phyloP scores from a whole-genome alignment of 2,113 vertebrate species.

The Myiopsitta monachus region DNA sequence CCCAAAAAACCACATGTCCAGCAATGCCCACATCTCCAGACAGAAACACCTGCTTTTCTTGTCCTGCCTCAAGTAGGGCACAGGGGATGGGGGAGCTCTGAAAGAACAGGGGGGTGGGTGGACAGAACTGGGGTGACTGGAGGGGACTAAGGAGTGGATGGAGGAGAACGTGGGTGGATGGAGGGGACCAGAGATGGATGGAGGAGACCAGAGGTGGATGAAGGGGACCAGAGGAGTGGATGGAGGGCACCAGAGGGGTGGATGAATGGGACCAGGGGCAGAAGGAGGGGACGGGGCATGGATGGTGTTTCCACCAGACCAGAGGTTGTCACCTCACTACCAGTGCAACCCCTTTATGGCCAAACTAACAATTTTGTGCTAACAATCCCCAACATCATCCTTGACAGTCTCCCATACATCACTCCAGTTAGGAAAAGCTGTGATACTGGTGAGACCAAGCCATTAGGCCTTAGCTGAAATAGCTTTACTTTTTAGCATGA shows the following conservation, averaged over 20 bases:
- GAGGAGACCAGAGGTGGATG: too few relatives aligned
- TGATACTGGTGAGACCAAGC: fast-evolving
- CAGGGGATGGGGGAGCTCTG: fast-evolving
- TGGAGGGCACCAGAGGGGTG: too few relatives aligned
- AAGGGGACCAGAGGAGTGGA: too few relatives aligned
- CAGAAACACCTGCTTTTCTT: fast-evolving
- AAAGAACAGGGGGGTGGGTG: fast-evolving
- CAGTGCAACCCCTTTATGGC: fast-evolving
- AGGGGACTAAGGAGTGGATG: background rate
- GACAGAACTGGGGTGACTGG: background rate
- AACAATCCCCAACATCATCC: background rate
- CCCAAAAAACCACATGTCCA: fast-evolving
- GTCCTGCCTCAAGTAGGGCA: fast-evolving
- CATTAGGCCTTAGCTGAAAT: background rate
- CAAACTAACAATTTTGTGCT: background rate
- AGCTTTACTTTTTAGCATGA: background rate
- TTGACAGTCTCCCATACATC: fast-evolving
- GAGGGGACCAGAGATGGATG: too few relatives aligned
- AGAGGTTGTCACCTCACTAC: background rate
- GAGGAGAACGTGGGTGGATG: too few relatives aligned
- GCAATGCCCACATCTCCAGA: fast-evolving
- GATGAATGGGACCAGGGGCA: too few relatives aligned
- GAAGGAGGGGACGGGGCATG: background rate
- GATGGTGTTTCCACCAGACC: background rate
- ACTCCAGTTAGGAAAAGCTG: background rate